phyloP scores from a whole-genome alignment of 2,797 vertebrate genomes.

The Anniella stebbinsi region DNA sequence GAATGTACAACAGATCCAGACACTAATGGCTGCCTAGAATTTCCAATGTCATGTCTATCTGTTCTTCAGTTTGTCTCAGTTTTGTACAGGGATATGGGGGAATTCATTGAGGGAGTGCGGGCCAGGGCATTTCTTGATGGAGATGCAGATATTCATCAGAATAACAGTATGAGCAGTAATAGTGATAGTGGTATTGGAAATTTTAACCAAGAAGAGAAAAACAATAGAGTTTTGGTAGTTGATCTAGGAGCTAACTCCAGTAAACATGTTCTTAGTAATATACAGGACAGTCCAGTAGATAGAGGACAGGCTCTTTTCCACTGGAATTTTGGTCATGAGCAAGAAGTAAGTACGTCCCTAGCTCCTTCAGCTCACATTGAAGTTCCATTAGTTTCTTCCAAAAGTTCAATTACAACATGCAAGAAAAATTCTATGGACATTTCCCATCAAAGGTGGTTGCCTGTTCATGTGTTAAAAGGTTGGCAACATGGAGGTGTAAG shows the following conservation, averaged over 20 bases:
- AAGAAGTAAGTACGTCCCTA: constrained; percentile 80
- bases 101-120: constrained; percentile 93
- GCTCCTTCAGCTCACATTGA: constrained; percentile 82
- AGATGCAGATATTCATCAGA: constrained; percentile 87
- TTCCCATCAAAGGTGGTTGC: constrained; percentile 90
- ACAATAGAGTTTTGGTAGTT: constrained; percentile 91
- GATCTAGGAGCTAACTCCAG: constrained; percentile 88
- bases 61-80: constrained; percentile 96
- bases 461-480: constrained; percentile 92
- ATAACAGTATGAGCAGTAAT: constrained; percentile 97
- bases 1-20: constrained; percentile 96
- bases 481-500: constrained; percentile 92
- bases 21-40: constrained; percentile 94
- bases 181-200: constrained; percentile 98
- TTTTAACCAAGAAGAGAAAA: constrained; percentile 94
- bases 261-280: constrained; percentile 84
- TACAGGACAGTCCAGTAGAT: constrained; percentile 84
- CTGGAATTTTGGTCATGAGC: constrained; percentile 88
- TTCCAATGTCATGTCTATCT: constrained; percentile 93
- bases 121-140: constrained; percentile 93
- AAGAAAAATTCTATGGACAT: constrained; percentile 81
- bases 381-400: constrained; percentile 81
- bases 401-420: constrained; percentile 81
- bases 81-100: constrained; percentile 97
- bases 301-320: constrained; percentile 69